phyloP scores from a whole-genome alignment of 1,140 invertebrate species.

The Centruroides sculpturatus region DNA sequence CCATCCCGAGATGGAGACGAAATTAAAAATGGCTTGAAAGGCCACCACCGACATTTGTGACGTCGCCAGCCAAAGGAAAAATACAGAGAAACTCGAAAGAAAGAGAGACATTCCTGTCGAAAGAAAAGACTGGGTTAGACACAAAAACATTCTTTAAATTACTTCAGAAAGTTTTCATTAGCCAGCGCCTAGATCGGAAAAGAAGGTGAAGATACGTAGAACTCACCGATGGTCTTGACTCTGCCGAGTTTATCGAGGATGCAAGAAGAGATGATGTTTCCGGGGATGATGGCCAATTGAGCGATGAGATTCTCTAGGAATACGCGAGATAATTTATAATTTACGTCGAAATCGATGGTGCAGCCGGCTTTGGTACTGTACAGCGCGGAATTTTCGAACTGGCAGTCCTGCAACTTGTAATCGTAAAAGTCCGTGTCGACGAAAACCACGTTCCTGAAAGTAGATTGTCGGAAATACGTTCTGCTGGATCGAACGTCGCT shows the following conservation, averaged over 20 bases:
- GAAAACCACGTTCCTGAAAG: slow-evolving; percentile 20
- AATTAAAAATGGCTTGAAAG: slow-evolving; percentile 33
- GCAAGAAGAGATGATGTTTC: slow-evolving; percentile 33
- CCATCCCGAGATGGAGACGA: slow-evolving; percentile 34
- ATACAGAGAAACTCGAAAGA: slow-evolving; percentile 30
- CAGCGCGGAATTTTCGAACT: slow-evolving; percentile 20
- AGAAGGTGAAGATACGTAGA: background rate
- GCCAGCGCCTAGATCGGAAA: background rate
- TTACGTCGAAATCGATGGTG: slow-evolving; percentile 25
- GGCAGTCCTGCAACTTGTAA: slow-evolving; percentile 23
- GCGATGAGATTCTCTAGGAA: slow-evolving; percentile 27
- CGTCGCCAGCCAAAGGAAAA: slow-evolving; percentile 34
- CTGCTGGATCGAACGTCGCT: slow-evolving; percentile 22
- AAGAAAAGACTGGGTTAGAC: background rate
- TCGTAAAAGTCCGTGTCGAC: slow-evolving; percentile 25
- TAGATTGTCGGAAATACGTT: slow-evolving; percentile 22
- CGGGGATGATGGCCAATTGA: slow-evolving; percentile 31
- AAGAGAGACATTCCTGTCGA: slow-evolving; percentile 33
- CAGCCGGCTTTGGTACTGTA: slow-evolving; percentile 20
- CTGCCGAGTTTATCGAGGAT: slow-evolving; percentile 35
- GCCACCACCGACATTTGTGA: slow-evolving; percentile 20
- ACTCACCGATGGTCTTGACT: slow-evolving; percentile 33
- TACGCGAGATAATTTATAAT: slow-evolving; percentile 24
- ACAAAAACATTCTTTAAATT: background rate
- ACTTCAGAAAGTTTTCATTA: background rate